Evolutionary conservation across 1,140 invertebrate genomes (phyloP).

Genomic region (Pinna nobilis): DNA sequence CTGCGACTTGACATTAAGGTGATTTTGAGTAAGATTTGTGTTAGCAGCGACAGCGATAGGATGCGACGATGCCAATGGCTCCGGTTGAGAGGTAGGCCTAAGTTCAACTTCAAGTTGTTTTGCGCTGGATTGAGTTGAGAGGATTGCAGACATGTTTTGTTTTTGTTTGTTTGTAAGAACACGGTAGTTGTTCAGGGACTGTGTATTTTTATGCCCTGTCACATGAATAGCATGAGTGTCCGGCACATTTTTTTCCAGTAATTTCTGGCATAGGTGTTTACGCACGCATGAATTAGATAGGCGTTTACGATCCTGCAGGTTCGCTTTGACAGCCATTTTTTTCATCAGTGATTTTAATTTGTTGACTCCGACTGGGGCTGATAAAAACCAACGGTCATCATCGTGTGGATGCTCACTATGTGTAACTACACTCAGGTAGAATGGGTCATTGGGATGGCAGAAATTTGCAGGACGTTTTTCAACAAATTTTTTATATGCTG

Average conservation of each 20-base stretch:
- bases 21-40: too few relatives aligned
- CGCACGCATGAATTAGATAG: neutral
- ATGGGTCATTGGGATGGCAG: neutral
- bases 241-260: neutral
- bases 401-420: neutral
- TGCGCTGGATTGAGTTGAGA: neutral
- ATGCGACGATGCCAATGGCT: too few relatives aligned
- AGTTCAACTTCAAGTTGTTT: too few relatives aligned
- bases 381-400: neutral
- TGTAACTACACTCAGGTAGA: neutral
- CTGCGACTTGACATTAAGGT: too few relatives aligned
- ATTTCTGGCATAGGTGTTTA: neutral
- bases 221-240: too few relatives aligned
- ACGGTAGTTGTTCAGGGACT: constrained; percentile 3
- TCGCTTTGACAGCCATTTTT: constrained; percentile 1
- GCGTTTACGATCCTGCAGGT: too few relatives aligned
- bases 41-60: too few relatives aligned
- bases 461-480: neutral
- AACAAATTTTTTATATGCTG: neutral
- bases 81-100: too few relatives aligned
- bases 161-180: too few relatives aligned
- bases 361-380: constrained; percentile 4
- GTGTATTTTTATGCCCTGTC: constrained; percentile 7
- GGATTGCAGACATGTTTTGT: neutral
- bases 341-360: constrained; percentile 1